A percentile compares a stretch with the other conserved stretches of the same genome.
These are phyloP conservation scores for Anhinga anhinga DNA, from an alignment of 2,113 vertebrate genomes.

Conservation along the genomic window DNA sequence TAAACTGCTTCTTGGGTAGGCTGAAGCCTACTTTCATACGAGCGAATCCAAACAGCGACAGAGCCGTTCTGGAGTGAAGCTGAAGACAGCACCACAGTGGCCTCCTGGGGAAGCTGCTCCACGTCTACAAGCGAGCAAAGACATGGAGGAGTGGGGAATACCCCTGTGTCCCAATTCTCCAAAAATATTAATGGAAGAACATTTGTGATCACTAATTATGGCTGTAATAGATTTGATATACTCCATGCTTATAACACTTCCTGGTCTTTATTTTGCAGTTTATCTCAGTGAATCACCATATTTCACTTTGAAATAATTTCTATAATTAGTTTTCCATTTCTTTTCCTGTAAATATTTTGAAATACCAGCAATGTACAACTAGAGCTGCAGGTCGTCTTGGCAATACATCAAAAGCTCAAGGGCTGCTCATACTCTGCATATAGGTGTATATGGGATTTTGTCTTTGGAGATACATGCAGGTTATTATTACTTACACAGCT, in stretches of 20 bases:
- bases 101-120: background rate
- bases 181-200: background rate
- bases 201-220: background rate
- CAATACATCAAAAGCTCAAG: background rate
- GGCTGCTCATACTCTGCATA: background rate
- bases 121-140: background rate
- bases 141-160: background rate
- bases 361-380: background rate
- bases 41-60: background rate
- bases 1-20: background rate
- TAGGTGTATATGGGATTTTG: background rate
- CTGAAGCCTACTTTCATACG: background rate
- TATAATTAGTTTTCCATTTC: background rate
- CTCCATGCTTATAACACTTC: background rate
- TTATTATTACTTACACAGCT: background rate
- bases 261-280: background rate
- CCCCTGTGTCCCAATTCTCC: accelerated
- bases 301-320: background rate
- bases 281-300: background rate
- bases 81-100: background rate
- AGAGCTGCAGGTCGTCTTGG: background rate
- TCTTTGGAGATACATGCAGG: background rate
- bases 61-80: background rate
- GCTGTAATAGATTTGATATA: background rate
- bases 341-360: background rate